phyloP scores from a whole-genome alignment of 37 sponge, comb jelly and placozoan genomes.

The Bolinopsis microptera region DNA sequence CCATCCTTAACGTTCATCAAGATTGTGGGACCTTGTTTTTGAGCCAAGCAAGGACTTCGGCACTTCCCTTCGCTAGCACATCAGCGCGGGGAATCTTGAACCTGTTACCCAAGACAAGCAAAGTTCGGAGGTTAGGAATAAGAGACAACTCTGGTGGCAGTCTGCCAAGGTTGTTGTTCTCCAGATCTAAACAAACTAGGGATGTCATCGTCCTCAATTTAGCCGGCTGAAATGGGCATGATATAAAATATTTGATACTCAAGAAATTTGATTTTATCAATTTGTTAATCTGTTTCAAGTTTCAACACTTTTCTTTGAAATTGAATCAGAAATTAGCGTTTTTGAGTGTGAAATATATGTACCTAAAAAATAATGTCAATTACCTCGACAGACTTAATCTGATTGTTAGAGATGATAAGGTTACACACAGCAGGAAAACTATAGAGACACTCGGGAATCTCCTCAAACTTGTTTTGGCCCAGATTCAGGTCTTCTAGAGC shows the following conservation, averaged over 20 bases:
- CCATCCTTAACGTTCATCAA: background rate
- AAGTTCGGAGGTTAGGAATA: conserved; percentile 52
- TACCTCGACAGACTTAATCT: conserved; percentile 46
- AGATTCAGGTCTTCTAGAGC: conserved; percentile 21
- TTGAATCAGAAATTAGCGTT: too few relatives aligned
- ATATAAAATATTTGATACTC: too few relatives aligned
- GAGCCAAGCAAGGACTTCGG: conserved; percentile 55
- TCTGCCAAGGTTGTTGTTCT: conserved; percentile 58
- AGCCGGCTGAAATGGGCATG: conserved; percentile 10
- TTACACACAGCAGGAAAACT: background rate
- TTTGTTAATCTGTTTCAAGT: too few relatives aligned
- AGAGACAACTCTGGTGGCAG: conserved; percentile 57
- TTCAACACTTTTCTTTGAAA: too few relatives aligned
- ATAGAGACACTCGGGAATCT: conserved; percentile 34
- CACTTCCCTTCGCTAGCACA: conserved; percentile 36
- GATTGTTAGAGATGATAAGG: conserved; percentile 39
- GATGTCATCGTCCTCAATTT: conserved; percentile 14
- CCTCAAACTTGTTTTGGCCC: conserved; percentile 34
- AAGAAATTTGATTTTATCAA: too few relatives aligned
- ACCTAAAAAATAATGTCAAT: too few relatives aligned
- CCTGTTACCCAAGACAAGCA: conserved; percentile 58
- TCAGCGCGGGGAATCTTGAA: conserved; percentile 64
- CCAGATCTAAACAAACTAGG: conserved; percentile 53
- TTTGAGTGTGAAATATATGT: too few relatives aligned
- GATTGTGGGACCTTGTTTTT: conserved; percentile 55